Percentiles rank a stretch among this genome's conserved stretches.
These are phyloP conservation scores for Psettodes erumei DNA, from an alignment of 2,113 vertebrate species.

Conservation along the genomic window DNA sequence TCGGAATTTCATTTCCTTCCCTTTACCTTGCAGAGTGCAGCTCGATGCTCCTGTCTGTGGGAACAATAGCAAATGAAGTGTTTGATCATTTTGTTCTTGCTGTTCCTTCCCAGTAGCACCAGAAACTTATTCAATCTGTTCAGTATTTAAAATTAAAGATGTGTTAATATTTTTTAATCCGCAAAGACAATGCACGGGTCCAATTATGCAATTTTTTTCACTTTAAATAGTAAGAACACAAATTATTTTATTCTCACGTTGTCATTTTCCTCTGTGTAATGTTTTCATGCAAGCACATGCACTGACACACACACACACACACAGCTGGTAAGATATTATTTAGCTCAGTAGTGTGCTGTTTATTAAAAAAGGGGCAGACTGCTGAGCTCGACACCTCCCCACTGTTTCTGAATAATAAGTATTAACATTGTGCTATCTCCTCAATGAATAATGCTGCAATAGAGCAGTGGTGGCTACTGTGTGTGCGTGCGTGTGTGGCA, in stretches of 20 bases:
- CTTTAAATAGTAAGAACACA: slow-evolving; percentile 29
- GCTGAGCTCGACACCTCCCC: slow-evolving; percentile 73
- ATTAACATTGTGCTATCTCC: slow-evolving; percentile 61
- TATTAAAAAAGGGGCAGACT: slow-evolving; percentile 71
- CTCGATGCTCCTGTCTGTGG: slow-evolving; percentile 59
- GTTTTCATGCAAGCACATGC: slow-evolving; percentile 17
- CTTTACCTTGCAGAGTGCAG: slow-evolving; percentile 18
- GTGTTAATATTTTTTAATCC: slow-evolving; percentile 16
- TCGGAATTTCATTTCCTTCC: slow-evolving; percentile 4
- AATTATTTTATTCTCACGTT: slow-evolving; percentile 18
- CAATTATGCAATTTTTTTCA: slow-evolving; percentile 31
- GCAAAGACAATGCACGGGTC: not conserved
- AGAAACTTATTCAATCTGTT: slow-evolving; percentile 4
- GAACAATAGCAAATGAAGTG: slow-evolving; percentile 40
- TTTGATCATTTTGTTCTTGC: slow-evolving; percentile 49
- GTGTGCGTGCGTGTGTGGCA: not conserved
- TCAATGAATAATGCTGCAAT: slow-evolving; percentile 44
- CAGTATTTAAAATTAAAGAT: slow-evolving; percentile 25
- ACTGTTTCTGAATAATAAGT: slow-evolving; percentile 74
- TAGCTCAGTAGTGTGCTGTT: slow-evolving; percentile 67
- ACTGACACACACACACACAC: slow-evolving; percentile 18
- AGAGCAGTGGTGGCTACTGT: slow-evolving; percentile 1
- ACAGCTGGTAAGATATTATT: slow-evolving; percentile 58
- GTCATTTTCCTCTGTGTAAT: not conserved
- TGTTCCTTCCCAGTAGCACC: slow-evolving; percentile 1